These are phyloP conservation scores for Papilio polytes DNA, from an alignment of 1,140 invertebrate species.

Conservation along the genomic window DNA sequence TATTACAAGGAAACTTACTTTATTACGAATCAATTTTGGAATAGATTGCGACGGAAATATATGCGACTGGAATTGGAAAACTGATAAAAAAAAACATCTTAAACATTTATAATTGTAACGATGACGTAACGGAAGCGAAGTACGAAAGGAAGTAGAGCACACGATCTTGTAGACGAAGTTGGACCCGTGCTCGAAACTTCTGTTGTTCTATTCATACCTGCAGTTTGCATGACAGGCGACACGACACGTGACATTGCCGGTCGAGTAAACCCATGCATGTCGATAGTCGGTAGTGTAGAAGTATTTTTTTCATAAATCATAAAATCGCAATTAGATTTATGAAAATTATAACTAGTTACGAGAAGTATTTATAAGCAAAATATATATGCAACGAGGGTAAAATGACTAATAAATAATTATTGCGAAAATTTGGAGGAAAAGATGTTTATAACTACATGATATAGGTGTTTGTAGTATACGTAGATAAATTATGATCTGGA, in stretches of 20 bases:
- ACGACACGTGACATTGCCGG: background rate
- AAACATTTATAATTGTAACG: too few species aligned
- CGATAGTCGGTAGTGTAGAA: background rate
- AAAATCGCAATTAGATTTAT: too few species aligned
- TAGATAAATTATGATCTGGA: too few species aligned
- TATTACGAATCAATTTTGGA: constrained; percentile 13
- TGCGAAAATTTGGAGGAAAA: too few species aligned
- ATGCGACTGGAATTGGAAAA: background rate
- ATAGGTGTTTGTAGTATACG: too few species aligned
- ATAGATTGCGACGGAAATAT: background rate
- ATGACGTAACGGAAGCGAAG: too few species aligned
- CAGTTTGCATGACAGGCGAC: constrained; percentile 2
- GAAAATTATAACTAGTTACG: too few species aligned
- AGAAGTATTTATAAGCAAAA: too few species aligned
- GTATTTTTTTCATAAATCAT: background rate
- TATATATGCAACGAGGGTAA: too few species aligned
- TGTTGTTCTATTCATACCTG: background rate
- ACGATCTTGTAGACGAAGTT: constrained; percentile 7
- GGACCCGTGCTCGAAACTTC: background rate
- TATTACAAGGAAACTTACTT: constrained; percentile 34
- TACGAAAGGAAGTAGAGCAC: constrained; percentile 1
- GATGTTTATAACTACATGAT: too few species aligned
- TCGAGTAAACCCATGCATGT: background rate
- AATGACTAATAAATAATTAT: too few species aligned
- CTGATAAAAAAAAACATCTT: too few species aligned